phyloP scores from a whole-genome alignment of 2,113 vertebrate genomes.

The Arenaria interpres region DNA sequence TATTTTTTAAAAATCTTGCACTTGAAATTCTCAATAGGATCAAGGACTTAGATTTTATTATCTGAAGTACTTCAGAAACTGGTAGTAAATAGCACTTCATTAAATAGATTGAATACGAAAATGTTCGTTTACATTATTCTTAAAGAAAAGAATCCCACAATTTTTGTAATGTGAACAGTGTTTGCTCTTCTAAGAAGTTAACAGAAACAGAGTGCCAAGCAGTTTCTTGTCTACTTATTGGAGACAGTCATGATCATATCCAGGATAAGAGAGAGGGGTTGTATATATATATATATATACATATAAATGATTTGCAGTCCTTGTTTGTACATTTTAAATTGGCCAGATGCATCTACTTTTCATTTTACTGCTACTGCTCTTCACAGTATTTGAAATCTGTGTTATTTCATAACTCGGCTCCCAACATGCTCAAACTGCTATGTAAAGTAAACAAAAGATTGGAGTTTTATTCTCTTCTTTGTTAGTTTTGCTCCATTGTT shows the following conservation, averaged over 20 bases:
- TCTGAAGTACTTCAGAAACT: constrained; percentile 16
- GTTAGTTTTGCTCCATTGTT: not conserved
- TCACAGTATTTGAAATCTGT: not conserved
- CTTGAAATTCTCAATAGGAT: not conserved
- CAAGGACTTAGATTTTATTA: constrained; percentile 14
- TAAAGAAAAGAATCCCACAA: not conserved
- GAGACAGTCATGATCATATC: not conserved
- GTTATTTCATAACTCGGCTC: not conserved
- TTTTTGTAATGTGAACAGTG: not conserved
- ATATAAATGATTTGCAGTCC: not conserved
- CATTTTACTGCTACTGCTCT: not conserved
- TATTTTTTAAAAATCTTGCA: not conserved
- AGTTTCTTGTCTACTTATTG: not conserved
- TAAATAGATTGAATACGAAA: constrained; percentile 27
- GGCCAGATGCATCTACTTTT: not conserved
- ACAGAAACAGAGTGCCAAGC: not conserved
- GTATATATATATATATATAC: not conserved
- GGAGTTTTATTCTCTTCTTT: not conserved
- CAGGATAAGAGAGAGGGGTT: not conserved
- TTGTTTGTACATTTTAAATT: not conserved
- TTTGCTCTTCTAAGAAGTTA: not conserved
- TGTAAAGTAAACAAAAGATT: not conserved
- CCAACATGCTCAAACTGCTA: not conserved
- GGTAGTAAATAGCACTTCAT: constrained; percentile 33
- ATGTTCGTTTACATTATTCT: constrained; percentile 10